These are phyloP conservation scores for Eupleurogrammus muticus DNA, from an alignment of 2,797 vertebrate genomes.

Conservation along the genomic window DNA sequence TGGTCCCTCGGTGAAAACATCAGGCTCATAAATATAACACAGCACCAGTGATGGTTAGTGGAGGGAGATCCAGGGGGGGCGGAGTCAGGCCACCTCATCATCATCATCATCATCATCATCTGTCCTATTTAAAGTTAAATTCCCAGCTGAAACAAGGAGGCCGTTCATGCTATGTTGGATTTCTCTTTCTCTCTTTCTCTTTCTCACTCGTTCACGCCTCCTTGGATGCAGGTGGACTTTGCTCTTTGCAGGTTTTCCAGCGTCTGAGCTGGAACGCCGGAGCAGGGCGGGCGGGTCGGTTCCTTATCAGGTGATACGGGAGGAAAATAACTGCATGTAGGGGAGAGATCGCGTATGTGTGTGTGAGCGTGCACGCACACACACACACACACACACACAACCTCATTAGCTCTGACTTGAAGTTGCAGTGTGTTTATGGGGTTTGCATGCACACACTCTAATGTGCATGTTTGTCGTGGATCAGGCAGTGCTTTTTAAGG, in stretches of 20 bases:
- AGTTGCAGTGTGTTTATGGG: neutral
- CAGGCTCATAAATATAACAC: constrained; percentile 66
- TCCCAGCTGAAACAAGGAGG: constrained; percentile 70
- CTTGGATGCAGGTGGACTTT: constrained; percentile 71
- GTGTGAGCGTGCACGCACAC: too few species aligned
- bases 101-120: too few species aligned
- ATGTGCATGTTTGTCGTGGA: constrained; percentile 29
- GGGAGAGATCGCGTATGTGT: constrained; percentile 30
- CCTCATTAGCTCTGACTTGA: constrained; percentile 6
- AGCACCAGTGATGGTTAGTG: too few species aligned
- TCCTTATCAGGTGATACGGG: constrained; percentile 73
- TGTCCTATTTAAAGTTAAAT: constrained; percentile 13
- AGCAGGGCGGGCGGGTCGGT: constrained; percentile 53
- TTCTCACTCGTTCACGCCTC: constrained; percentile 61
- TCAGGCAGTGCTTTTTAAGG: neutral
- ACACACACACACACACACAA: constrained; percentile 14
- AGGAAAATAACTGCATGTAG: constrained; percentile 46
- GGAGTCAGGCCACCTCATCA: too few species aligned
- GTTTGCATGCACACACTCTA: constrained; percentile 16
- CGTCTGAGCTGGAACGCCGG: constrained; percentile 56
- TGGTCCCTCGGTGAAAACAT: constrained; percentile 68
- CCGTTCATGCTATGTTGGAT: constrained; percentile 74
- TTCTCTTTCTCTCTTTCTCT: constrained; percentile 36
- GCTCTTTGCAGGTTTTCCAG: constrained; percentile 59
- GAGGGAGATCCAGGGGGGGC: too few species aligned